phyloP scores from a whole-genome alignment of 2,888 invertebrate species.

The Ormyrus rosae region DNA sequence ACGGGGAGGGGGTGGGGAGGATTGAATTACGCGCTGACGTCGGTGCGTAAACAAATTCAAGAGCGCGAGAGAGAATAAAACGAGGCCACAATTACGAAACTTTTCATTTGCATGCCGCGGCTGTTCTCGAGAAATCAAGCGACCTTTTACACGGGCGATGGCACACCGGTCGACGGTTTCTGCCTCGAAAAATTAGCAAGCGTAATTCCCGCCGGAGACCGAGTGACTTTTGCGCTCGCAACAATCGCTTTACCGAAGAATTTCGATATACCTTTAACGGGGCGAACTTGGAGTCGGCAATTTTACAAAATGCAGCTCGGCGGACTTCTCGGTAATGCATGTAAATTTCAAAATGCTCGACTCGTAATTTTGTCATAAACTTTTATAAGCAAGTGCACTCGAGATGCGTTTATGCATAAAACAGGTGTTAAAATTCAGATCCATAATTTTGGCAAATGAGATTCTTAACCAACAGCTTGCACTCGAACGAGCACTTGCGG shows the following conservation, averaged over 20 bases:
- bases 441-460: no score
- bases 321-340: no score
- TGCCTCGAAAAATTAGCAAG: not conserved
- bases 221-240: constrained; percentile 7
- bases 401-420: no score
- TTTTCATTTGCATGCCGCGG: constrained; percentile 55
- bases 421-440: no score
- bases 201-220: not conserved
- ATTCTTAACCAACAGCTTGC: no score
- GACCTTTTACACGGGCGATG: not conserved
- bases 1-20: not conserved
- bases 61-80: constrained; percentile 22
- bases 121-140: constrained; percentile 38
- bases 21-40: constrained; percentile 43
- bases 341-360: no score
- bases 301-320: no score
- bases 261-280: no score
- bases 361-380: no score
- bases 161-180: not conserved
- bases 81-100: constrained; percentile 56
- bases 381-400: no score
- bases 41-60: constrained; percentile 51
- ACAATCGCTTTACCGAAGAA: not conserved
- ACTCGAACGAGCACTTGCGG: no score
- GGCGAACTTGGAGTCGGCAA: no score